Conservation (phyloP, 2,797 vertebrate genomes). For the Ambastaia sidthimunki region DNA sequence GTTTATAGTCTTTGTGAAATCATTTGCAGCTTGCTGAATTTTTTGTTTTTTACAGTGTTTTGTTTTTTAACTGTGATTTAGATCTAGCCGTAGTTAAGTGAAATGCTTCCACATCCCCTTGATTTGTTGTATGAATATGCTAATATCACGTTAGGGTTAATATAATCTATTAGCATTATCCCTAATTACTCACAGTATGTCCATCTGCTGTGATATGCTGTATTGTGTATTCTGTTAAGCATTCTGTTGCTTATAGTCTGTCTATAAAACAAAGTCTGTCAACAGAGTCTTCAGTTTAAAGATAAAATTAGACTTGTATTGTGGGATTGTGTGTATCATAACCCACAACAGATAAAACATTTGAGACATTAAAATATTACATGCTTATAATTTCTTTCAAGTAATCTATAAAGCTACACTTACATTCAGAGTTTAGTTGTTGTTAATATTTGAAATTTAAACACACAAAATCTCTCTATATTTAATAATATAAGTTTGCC, state of each 20-base stretch:
- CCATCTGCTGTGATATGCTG: background rate
- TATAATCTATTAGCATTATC: too few relatives aligned
- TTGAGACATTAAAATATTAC: conserved; percentile 63
- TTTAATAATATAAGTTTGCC: conserved; percentile 54
- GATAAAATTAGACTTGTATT: background rate
- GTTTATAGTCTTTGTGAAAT: conserved; percentile 58
- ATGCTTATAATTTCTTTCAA: conserved; percentile 68
- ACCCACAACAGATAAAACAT: background rate
- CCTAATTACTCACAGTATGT: background rate
- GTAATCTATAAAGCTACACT: conserved; percentile 73
- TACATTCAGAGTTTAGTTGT: conserved; percentile 60
- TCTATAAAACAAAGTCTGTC: background rate
- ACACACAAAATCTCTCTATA: too few relatives aligned
- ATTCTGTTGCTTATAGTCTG: background rate
- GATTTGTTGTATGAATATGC: background rate
- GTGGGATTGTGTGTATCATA: background rate
- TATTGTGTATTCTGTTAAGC: background rate
- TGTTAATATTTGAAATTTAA: conserved; percentile 59
- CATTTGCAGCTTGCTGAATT: background rate
- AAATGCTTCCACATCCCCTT: background rate
- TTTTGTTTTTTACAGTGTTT: conserved; percentile 22
- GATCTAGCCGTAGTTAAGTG: background rate
- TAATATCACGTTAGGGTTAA: background rate
- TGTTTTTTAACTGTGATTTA: conserved; percentile 4
- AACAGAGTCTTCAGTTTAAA: background rate